Evolutionary conservation across 2,888 invertebrate species (phyloP).

Genomic region (Incurvaria masculella): DNA sequence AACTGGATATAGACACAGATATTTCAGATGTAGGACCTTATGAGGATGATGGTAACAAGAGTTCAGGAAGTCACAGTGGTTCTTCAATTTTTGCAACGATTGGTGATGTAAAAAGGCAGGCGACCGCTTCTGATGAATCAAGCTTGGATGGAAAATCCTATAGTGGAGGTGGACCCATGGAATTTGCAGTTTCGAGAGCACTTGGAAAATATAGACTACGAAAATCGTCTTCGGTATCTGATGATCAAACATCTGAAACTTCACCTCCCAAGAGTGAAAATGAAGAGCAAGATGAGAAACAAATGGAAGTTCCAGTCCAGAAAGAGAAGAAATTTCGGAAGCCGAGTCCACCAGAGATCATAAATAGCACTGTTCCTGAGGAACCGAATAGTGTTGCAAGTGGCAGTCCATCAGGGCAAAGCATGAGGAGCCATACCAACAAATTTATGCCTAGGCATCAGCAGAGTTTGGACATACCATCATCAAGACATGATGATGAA

Average conservation of each 20-base stretch:
- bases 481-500: conserved; percentile 69
- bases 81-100: conserved; percentile 70
- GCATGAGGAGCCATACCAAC: conserved; percentile 54
- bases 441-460: conserved; percentile 67
- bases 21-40: conserved; percentile 55
- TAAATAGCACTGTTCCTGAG: conserved; percentile 39
- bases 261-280: conserved; percentile 36
- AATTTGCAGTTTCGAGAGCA: conserved; percentile 80
- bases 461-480: conserved; percentile 78
- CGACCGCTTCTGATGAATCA: conserved; percentile 59
- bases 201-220: conserved; percentile 75
- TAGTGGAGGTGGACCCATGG: conserved; percentile 67
- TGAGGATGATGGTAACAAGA: conserved; percentile 60
- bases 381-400: conserved; percentile 53
- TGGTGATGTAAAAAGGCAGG: conserved; percentile 67
- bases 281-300: conserved; percentile 26
- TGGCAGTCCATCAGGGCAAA: conserved; percentile 64
- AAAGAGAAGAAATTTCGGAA: conserved; percentile 34
- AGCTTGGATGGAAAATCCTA: conserved; percentile 54
- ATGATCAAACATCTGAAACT: conserved; percentile 61
- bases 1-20: conserved; percentile 57
- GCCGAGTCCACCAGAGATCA: conserved; percentile 39
- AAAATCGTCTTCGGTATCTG: conserved; percentile 67
- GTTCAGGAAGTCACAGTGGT: conserved; percentile 59
- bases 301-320: conserved; percentile 23